Conservation (phyloP, 2,113 vertebrate species). For the Tyrannus savana region DNA sequence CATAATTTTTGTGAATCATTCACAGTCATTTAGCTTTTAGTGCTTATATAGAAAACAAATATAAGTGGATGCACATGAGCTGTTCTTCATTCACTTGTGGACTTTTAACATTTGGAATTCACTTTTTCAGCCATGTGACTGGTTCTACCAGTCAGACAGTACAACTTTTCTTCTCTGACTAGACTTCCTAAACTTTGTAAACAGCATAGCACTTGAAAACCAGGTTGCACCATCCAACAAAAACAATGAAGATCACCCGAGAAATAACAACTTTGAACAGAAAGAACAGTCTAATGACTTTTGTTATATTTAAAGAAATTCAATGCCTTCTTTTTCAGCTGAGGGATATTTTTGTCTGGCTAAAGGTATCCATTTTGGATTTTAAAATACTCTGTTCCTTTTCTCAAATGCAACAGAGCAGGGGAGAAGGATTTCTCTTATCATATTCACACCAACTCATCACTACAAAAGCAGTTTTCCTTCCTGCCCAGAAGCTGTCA, state of each 20-base stretch:
- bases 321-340: not conserved
- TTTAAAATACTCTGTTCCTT: not conserved
- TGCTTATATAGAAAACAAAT: slow-evolving; percentile 12
- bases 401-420: not conserved
- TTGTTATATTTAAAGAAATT: not conserved
- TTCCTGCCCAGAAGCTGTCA: not conserved
- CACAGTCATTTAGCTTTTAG: not conserved
- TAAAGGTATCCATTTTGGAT: not conserved
- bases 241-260: not conserved
- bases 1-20: not conserved
- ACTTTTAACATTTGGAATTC: not conserved
- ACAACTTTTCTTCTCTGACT: not conserved
- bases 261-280: not conserved
- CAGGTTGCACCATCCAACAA: not conserved
- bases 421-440: not conserved
- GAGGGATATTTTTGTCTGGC: not conserved
- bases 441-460: not conserved
- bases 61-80: not conserved
- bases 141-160: not conserved
- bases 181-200: not conserved
- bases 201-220: not conserved
- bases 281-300: not conserved
- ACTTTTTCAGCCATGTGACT: not conserved
- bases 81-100: not conserved
- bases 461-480: not conserved